These are phyloP conservation scores for Anthopleura xanthogrammica DNA, from an alignment of 92 coral and sea anemone genomes.

Conservation along the genomic window DNA sequence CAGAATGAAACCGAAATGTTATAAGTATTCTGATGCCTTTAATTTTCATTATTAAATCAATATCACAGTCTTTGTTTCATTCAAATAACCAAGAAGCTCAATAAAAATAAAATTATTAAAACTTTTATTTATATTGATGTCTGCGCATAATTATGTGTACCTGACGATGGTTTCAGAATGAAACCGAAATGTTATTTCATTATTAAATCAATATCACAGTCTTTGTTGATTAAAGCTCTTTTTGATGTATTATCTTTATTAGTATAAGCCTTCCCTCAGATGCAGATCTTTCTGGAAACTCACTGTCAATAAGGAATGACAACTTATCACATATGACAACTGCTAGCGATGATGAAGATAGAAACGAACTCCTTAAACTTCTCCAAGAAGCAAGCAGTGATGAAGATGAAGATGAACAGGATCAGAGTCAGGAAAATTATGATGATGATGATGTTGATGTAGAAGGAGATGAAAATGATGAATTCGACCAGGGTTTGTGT, in stretches of 20 bases:
- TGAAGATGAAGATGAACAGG: slow-evolving; percentile 81
- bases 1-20: too few relatives aligned
- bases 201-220: neutral
- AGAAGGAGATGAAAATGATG: slow-evolving; percentile 63
- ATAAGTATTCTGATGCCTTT: too few relatives aligned
- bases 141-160: too few relatives aligned
- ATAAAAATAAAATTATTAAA: too few relatives aligned
- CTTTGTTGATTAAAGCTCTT: neutral
- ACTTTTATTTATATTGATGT: too few relatives aligned
- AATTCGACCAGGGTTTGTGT: slow-evolving; percentile 14
- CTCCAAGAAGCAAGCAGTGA: slow-evolving; percentile 98
- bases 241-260: neutral
- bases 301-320: slow-evolving; percentile 38
- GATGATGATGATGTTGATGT: slow-evolving; percentile 69
- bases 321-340: slow-evolving; percentile 36
- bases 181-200: too few relatives aligned
- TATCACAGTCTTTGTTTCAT: neutral
- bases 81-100: too few relatives aligned
- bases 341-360: slow-evolving; percentile 78
- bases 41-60: too few relatives aligned
- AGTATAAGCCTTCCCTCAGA: slow-evolving; percentile 60
- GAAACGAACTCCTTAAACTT: slow-evolving; percentile 83
- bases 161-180: too few relatives aligned
- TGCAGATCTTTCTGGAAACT: slow-evolving; percentile 73
- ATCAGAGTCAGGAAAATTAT: slow-evolving; percentile 57